phyloP scores from a whole-genome alignment of 2,888 invertebrate genomes.

The Leptogaster cylindrica region DNA sequence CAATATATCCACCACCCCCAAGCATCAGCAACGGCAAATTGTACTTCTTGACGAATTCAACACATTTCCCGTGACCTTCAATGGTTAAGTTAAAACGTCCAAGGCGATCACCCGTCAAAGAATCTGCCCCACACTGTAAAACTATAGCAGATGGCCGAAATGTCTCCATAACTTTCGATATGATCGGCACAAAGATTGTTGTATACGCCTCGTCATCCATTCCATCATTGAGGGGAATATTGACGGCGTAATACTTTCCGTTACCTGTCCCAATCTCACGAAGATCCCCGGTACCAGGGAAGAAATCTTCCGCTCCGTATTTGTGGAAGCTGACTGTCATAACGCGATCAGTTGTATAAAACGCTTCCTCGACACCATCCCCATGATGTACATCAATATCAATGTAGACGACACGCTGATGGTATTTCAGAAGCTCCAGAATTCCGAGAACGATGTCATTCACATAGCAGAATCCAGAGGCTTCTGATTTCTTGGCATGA shows the following conservation, averaged over 20 bases:
- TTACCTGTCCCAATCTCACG: constrained; percentile 84
- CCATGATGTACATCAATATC: constrained; percentile 99
- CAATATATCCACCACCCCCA: constrained; percentile 98
- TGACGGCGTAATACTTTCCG: constrained; percentile 99
- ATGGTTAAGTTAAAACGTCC: constrained; percentile 99
- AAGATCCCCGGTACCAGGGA: constrained; percentile 92
- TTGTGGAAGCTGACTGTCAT: constrained; percentile 99
- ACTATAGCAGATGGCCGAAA: constrained; percentile 98
- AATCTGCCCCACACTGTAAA: constrained; percentile 98
- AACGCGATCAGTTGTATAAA: constrained; percentile 98
- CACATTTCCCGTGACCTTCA: constrained; percentile 95
- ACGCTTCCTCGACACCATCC: constrained; percentile 99
- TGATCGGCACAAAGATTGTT: constrained; percentile 94
- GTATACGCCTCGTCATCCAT: constrained; percentile 99
- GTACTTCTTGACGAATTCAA: constrained; percentile 97
- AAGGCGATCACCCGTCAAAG: constrained; percentile 92
- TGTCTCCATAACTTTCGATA: constrained; percentile 98
- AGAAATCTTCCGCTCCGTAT: constrained; percentile 99
- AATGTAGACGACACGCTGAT: constrained; percentile 95
- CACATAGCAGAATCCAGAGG: constrained; percentile 98
- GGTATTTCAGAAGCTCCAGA: constrained; percentile 94
- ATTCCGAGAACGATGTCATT: constrained; percentile 99
- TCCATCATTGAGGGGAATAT: constrained; percentile 96
- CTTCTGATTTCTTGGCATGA: constrained; percentile 99
- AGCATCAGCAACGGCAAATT: constrained; percentile 95